Evolutionary conservation across 2,797 vertebrate genomes (phyloP).

Genomic region (Enteromius treurensis): DNA sequence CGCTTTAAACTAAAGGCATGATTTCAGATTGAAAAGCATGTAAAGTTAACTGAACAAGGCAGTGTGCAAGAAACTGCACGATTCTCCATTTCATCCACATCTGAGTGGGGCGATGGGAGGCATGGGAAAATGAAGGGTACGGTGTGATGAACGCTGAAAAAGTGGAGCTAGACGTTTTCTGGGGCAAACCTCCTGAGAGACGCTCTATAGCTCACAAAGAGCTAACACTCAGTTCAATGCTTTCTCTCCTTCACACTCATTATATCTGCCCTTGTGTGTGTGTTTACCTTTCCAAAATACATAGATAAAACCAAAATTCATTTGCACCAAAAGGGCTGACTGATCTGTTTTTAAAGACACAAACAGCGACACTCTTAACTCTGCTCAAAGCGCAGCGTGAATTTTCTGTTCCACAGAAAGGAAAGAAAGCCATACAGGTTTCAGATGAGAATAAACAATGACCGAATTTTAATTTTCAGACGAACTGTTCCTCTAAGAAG

Average conservation of each 20-base stretch:
- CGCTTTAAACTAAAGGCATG: neutral
- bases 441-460: neutral
- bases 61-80: neutral
- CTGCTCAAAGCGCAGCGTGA: neutral
- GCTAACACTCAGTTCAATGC: neutral
- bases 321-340: neutral
- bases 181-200: constrained; percentile 67
- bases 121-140: constrained; percentile 7
- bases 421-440: neutral
- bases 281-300: neutral
- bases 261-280: constrained; percentile 12
- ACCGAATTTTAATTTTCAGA: neutral
- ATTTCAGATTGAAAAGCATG: neutral
- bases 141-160: constrained; percentile 53
- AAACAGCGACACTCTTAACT: neutral
- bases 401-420: neutral
- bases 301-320: neutral
- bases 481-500: constrained; percentile 12
- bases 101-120: constrained; percentile 20
- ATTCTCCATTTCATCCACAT: constrained; percentile 40
- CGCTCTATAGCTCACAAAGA: constrained; percentile 6
- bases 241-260: constrained; percentile 13
- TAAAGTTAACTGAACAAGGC: constrained; percentile 6
- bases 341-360: neutral
- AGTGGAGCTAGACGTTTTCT: constrained; percentile 69